Conservation (phyloP, 2,888 invertebrate genomes). For the Oscheius sp. region DNA sequence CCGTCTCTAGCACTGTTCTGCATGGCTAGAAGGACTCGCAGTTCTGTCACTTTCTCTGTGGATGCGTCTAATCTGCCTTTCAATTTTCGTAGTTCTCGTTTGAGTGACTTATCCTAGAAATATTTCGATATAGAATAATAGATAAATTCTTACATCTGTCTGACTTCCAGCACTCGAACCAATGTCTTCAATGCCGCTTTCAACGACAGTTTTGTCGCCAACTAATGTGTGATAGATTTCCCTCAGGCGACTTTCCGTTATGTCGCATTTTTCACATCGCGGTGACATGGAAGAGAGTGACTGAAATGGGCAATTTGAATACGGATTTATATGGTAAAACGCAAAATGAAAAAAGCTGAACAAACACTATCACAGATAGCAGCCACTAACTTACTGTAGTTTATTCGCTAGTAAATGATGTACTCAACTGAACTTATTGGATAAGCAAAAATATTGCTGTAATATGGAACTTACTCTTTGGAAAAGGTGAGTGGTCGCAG, state of each 20-base stretch:
- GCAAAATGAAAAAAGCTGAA: constrained; percentile 15
- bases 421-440: constrained; percentile 30
- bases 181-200: constrained; percentile 49
- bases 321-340: background rate
- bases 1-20: constrained; percentile 1
- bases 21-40: constrained; percentile 41
- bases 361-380: constrained; percentile 33
- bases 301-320: constrained; percentile 36
- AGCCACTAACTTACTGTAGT: constrained; percentile 23
- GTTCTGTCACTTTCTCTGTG: constrained; percentile 43
- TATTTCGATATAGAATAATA: too few species aligned
- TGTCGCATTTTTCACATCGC: constrained; percentile 45
- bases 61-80: constrained; percentile 47
- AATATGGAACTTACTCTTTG: constrained; percentile 25
- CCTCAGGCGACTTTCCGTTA: constrained; percentile 37
- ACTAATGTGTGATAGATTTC: constrained; percentile 41
- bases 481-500: constrained; percentile 1
- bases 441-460: background rate
- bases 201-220: constrained; percentile 41
- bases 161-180: constrained; percentile 48
- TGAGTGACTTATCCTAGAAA: constrained; percentile 44
- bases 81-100: constrained; percentile 41
- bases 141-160: constrained; percentile 42
- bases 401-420: constrained; percentile 33
- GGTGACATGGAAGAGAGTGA: constrained; percentile 41